These are phyloP conservation scores for Nibea coibor DNA, from an alignment of 2,113 vertebrate genomes.

Conservation along the genomic window DNA sequence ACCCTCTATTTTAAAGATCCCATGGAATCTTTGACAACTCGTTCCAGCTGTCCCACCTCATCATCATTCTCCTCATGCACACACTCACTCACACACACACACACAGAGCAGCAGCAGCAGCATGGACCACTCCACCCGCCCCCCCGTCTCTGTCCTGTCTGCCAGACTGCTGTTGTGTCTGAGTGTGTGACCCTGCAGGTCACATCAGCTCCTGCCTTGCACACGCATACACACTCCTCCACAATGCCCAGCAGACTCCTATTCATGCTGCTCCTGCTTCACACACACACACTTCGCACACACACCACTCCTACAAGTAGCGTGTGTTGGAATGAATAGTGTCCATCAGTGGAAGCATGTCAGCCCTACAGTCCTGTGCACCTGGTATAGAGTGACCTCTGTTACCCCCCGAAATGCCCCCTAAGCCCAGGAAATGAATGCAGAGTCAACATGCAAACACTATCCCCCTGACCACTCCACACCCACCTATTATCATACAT, in stretches of 20 bases:
- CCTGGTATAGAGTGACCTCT: slow-evolving; percentile 59
- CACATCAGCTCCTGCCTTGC: slow-evolving; percentile 63
- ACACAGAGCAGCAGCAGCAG: slow-evolving; percentile 5
- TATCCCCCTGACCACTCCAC: slow-evolving; percentile 38
- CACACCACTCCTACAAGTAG: slow-evolving; percentile 43
- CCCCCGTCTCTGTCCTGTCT: slow-evolving; percentile 58
- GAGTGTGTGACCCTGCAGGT: slow-evolving; percentile 75
- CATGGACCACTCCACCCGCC: slow-evolving; percentile 26
- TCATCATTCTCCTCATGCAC: slow-evolving; percentile 74
- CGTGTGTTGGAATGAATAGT: slow-evolving; percentile 66
- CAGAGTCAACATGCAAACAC: slow-evolving; percentile 50
- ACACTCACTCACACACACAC: slow-evolving; percentile 42
- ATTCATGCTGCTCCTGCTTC: slow-evolving; percentile 41
- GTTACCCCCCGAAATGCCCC: slow-evolving; percentile 19
- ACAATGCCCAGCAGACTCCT: slow-evolving; percentile 60
- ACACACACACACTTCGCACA: slow-evolving; percentile 22
- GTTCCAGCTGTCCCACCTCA: slow-evolving; percentile 79
- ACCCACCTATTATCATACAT: slow-evolving; percentile 62
- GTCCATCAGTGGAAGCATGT: slow-evolving; percentile 52
- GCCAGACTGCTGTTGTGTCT: slow-evolving; percentile 83
- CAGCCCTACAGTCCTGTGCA: slow-evolving; percentile 48
- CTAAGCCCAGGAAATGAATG: slow-evolving; percentile 49
- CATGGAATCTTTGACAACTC: slow-evolving; percentile 73
- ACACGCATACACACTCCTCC: slow-evolving; percentile 60
- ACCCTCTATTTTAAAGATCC: slow-evolving; percentile 70